Base-by-base conservation (phyloP, 92 coral and sea anemone species). In the Parazoanthus atlanticus region DNA sequence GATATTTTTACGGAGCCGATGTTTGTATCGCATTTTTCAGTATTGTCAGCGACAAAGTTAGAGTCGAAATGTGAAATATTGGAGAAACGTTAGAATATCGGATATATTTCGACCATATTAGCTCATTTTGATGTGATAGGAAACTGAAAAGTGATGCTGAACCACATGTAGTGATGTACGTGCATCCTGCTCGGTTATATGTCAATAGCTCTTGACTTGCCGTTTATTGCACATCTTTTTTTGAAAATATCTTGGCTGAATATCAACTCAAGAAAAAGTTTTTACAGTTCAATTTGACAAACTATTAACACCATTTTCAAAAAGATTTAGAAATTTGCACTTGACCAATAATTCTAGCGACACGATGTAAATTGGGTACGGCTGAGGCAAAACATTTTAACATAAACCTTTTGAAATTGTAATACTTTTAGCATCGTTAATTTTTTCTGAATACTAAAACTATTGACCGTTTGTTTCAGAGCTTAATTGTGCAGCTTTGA, bases 221-320 rank as follows among this genome's bases (percentile, higher is more conserved):
- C 23, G 26, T 61, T 61, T 40, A 34, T 71, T 71, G 75, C 6
- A 71, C 75, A 71, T 16, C 75, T 71, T 71, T 32, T 29, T 71
- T 29, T 29, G 36, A 3, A 28, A 71, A 25, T 71, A 17, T 11
- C 16, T 71, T 52, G 58, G 58, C 3, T 71, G 30, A 29, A 71
- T 71, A 71, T 32, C 33, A 11, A 71, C 58, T 52, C 4, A 36
- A 52, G 21, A 15, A 52, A 73, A 32, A 13, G 49, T 8, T 11
- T 71, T 73, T 73, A 6, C 76, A 76, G 80, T 76, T 78, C 28
- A 47, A 29, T 79, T 46, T 28, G 49, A 46, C 65, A 79, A 79
- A 79, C 69, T 28, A 28, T 79, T 46, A 56, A 79, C 41, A 79
- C 79, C 79, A 36, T 41, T 75, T 75, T 36, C 12, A 52, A 13